phyloP scores from a whole-genome alignment of 2,888 invertebrate species.

The Andrena dorsata region DNA sequence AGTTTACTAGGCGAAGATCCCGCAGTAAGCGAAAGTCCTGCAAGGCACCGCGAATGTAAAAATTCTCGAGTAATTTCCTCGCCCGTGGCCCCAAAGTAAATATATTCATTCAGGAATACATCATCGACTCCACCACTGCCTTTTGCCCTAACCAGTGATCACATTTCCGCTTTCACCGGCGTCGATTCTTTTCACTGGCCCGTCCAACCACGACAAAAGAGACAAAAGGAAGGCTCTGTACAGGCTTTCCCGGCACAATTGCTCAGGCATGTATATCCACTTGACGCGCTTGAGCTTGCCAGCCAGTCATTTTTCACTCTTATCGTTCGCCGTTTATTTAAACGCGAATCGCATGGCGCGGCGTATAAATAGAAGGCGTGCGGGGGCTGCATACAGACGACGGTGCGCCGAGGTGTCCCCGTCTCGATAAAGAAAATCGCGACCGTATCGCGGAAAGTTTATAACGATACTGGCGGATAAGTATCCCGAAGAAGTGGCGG shows the following conservation, averaged over 20 bases:
- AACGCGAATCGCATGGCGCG: slow-evolving; percentile 61
- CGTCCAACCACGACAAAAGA: slow-evolving; percentile 44
- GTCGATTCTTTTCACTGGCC: slow-evolving; percentile 42
- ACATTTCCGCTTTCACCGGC: slow-evolving; percentile 61
- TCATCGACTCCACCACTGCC: no score
- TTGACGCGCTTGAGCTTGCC: slow-evolving; percentile 57
- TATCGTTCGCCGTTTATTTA: slow-evolving; percentile 71
- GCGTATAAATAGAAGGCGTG: slow-evolving; percentile 24
- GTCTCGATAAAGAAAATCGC: slow-evolving; percentile 72
- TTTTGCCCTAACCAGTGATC: slow-evolving; percentile 35
- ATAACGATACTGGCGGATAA: slow-evolving; percentile 70
- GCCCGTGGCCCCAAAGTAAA: no score
- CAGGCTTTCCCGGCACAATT: slow-evolving; percentile 46
- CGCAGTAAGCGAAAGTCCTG: no score
- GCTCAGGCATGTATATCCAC: slow-evolving; percentile 58
- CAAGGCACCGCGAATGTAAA: no score
- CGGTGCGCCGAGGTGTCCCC: slow-evolving; percentile 42
- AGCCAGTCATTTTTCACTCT: slow-evolving; percentile 72
- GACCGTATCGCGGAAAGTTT: slow-evolving; percentile 67
- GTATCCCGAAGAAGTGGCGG: slow-evolving; percentile 23
- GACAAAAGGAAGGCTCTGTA: slow-evolving; percentile 58
- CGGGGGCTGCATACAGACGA: slow-evolving; percentile 2
- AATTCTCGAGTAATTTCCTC: no score
- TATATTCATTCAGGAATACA: no score
- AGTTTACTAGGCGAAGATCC: no score